These are phyloP conservation scores for Campopleginae sp. DNA, from an alignment of 2,888 invertebrate species.

Conservation along the genomic window DNA sequence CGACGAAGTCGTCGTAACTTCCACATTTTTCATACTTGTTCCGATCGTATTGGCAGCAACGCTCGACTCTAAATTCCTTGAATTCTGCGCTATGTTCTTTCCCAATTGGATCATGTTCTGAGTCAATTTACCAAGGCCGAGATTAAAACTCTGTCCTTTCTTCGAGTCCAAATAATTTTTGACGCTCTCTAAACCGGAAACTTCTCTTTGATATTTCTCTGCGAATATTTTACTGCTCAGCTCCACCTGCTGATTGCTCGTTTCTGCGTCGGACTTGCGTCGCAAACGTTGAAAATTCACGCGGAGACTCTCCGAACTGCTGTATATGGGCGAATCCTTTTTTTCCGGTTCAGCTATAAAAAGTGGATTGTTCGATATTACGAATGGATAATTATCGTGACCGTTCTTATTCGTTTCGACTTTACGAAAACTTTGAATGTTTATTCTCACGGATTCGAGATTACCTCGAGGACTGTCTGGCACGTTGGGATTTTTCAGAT, in stretches of 20 bases:
- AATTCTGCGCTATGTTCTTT: conserved; percentile 79
- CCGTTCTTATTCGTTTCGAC: conserved; percentile 78
- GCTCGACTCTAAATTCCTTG: conserved; percentile 74
- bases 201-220: conserved; percentile 81
- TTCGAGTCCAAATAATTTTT: conserved; percentile 82
- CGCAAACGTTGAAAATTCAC: conserved; percentile 78
- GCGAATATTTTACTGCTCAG: conserved; percentile 78
- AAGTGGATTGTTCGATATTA: conserved; percentile 81
- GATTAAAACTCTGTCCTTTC: conserved; percentile 79
- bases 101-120: conserved; percentile 82
- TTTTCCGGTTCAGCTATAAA: conserved; percentile 80
- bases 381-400: conserved; percentile 79
- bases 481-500: conserved; percentile 71
- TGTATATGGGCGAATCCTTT: conserved; percentile 79
- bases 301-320: conserved; percentile 79
- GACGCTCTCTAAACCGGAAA: conserved; percentile 80
- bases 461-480: conserved; percentile 77
- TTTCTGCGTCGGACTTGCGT: conserved; percentile 80
- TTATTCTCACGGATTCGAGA: conserved; percentile 77
- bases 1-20: conserved; percentile 48
- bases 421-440: conserved; percentile 77
- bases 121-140: conserved; percentile 80
- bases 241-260: conserved; percentile 75
- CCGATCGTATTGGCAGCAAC: conserved; percentile 65
- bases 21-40: conserved; percentile 73